These are phyloP conservation scores for Chamaea fasciata DNA, from an alignment of 2,113 vertebrate genomes.

Conservation along the genomic window DNA sequence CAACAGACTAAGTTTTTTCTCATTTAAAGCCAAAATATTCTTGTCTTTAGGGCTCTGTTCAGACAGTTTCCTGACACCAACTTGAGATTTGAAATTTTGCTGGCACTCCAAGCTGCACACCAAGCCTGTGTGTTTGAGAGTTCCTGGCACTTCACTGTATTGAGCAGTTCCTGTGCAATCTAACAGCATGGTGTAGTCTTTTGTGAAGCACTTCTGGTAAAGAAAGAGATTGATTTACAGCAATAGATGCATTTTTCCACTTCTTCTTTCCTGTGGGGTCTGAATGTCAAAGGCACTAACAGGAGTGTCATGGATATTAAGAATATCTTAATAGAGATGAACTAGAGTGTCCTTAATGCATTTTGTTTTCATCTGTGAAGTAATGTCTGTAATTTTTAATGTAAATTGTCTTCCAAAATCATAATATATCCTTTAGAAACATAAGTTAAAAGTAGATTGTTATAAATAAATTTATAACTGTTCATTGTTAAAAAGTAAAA, in stretches of 20 bases:
- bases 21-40: background rate
- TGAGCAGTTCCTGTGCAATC: background rate
- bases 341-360: background rate
- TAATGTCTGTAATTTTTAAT: background rate
- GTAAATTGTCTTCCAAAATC: background rate
- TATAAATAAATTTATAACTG: background rate
- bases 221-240: background rate
- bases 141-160: background rate
- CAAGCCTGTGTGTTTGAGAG: background rate
- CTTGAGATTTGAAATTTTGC: conserved; percentile 4
- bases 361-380: background rate
- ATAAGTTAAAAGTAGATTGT: background rate
- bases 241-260: background rate
- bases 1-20: background rate
- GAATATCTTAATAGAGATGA: background rate
- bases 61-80: background rate
- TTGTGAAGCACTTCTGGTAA: background rate
- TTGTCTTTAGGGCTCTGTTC: background rate
- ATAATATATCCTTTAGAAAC: background rate
- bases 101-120: background rate
- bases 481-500: background rate
- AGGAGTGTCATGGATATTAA: background rate
- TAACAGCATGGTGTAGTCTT: background rate
- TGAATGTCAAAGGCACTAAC: background rate
- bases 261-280: background rate